Percentiles rank a stretch among this genome's conserved stretches.
phyloP scores from a whole-genome alignment of 2,797 vertebrate genomes.

The Pangasius sanitwongsei region DNA sequence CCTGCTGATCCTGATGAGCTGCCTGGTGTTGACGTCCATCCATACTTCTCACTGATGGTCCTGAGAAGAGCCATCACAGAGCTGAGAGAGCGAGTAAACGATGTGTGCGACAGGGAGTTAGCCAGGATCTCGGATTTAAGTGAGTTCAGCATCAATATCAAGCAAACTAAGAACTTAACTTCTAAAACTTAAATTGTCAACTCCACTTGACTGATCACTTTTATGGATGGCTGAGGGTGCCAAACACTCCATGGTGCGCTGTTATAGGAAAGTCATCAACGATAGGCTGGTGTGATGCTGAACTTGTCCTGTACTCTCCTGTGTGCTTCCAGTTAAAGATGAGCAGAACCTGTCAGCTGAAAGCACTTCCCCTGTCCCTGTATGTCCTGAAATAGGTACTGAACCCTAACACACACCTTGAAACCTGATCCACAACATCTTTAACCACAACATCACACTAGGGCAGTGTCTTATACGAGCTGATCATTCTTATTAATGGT shows the following conservation, averaged over 20 bases:
- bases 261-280: background rate
- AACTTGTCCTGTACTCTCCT: background rate
- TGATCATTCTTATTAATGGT: background rate
- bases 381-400: constrained; percentile 47
- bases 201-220: background rate
- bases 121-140: constrained; percentile 72
- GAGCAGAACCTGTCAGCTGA: constrained; percentile 35
- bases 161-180: background rate
- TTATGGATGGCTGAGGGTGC: background rate
- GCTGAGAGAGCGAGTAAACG: constrained; percentile 64
- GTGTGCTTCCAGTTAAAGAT: constrained; percentile 52
- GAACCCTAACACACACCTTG: constrained; percentile 20
- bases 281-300: background rate
- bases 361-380: background rate
- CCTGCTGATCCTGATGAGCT: constrained; percentile 59
- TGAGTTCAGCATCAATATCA: constrained; percentile 7
- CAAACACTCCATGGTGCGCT: too few species aligned
- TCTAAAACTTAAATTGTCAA: background rate
- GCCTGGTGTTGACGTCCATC: constrained; percentile 67
- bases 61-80: constrained; percentile 65
- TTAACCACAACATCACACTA: too few species aligned
- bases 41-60: constrained; percentile 71
- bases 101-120: constrained; percentile 67
- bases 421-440: background rate
- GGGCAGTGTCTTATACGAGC: background rate